phyloP scores from a whole-genome alignment of 64 coral and sea anemone species.

The Dendrophyllia cribrosa region DNA sequence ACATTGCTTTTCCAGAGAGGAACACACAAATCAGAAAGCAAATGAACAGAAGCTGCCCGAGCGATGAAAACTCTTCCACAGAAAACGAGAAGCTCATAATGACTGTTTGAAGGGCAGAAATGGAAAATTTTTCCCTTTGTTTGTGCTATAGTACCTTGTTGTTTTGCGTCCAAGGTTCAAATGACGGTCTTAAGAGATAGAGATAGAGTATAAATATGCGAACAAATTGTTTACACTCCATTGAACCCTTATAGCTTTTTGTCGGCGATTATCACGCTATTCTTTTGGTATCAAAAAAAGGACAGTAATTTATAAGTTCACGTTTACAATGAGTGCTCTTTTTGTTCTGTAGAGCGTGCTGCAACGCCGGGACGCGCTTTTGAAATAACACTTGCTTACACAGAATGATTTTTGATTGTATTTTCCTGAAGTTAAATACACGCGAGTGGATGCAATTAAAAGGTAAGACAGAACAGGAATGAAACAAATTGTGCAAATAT shows the following conservation, averaged over 20 bases:
- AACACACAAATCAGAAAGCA: constrained; percentile 35
- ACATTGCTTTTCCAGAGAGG: constrained; percentile 42
- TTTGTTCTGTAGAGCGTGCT: neutral
- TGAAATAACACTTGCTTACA: no score
- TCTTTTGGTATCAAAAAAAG: constrained; percentile 10
- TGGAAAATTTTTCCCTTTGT: neutral
- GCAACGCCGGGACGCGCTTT: neutral
- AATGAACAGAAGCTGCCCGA: constrained; percentile 16
- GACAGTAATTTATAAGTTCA: constrained; percentile 37
- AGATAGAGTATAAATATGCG: constrained; percentile 48
- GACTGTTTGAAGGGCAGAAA: neutral
- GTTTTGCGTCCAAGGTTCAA: constrained; percentile 19
- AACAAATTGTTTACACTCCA: constrained; percentile 29
- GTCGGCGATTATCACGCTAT: constrained; percentile 39
- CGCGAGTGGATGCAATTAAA: neutral
- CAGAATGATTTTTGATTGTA: no score
- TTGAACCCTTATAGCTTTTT: constrained; percentile 23
- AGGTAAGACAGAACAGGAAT: neutral
- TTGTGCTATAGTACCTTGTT: neutral
- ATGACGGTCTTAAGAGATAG: constrained; percentile 30
- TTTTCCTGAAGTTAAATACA: no score
- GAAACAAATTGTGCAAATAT: neutral
- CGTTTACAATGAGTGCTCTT: constrained; percentile 44
- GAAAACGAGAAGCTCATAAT: neutral
- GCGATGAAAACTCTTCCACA: neutral